Evolutionary conservation across 2,113 vertebrate species (phyloP).

Genomic region (Pelusios castaneus): DNA sequence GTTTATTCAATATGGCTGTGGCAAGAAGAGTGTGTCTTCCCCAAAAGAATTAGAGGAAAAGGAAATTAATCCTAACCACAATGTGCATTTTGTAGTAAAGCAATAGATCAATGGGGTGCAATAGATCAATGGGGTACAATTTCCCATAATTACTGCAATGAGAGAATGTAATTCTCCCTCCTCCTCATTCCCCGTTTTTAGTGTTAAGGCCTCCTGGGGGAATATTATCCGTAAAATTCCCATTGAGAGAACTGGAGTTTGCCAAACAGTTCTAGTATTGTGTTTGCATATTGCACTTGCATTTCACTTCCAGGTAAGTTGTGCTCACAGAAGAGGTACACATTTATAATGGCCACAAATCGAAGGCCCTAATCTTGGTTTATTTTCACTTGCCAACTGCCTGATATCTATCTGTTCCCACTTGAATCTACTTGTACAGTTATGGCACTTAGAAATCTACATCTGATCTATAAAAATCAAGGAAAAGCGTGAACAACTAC

Average conservation of each 20-base stretch:
- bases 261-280: neutral
- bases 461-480: neutral
- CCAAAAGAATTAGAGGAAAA: neutral
- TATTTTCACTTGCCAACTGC: neutral
- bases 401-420: neutral
- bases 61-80: neutral
- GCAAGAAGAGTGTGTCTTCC: neutral
- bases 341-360: neutral
- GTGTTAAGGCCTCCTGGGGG: neutral
- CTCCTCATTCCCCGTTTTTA: neutral
- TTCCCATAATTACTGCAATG: neutral
- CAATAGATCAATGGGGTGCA: neutral
- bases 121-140: neutral
- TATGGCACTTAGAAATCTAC: neutral
- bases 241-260: neutral
- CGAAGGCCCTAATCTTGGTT: neutral
- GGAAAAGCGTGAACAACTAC: neutral
- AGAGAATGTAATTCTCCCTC: neutral
- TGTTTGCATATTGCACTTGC: neutral
- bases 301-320: neutral
- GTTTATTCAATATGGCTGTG: neutral
- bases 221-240: neutral
- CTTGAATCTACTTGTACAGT: slow-evolving; percentile 33
- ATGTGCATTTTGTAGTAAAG: neutral
- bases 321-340: neutral